Evolutionary conservation across 2,888 invertebrate species (phyloP), one percentile per base, ranked within the genome.

Genomic region (Mythimna impura): DNA sequence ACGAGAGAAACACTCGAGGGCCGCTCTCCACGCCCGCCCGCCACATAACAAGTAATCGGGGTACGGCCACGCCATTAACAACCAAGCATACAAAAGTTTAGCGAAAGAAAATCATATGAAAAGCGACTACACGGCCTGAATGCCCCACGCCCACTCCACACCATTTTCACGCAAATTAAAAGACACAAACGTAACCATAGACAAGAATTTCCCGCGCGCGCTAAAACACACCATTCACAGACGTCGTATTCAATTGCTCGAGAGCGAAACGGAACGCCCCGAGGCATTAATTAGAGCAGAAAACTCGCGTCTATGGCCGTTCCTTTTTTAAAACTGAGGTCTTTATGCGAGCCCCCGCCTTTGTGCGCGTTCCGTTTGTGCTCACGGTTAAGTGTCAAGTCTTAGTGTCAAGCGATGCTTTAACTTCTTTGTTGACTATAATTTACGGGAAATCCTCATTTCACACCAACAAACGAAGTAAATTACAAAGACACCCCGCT

Each of bases 261-360:
- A 94, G 94, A 92, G 94, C 86, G 93, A 91, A 94, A 93, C 91
- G 93, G 94, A 93, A 94, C 94, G 94, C 94, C 96, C 96, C 92
- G 93, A 93, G 95, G 96, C 96, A 94, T 95, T 96, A 96, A 96
- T 96, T 96, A 96, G 96, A 95, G 95, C 94, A 93, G 95, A 94
- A 90, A 94, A 91, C 92, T 92, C 92, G 92, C 87, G 90, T 94
- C 94, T 94, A 93, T 93, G 91, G 93, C 89, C 93, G 93, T 93
- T 94, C 91, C 94, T 94, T 94, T 94, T 94, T 94, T 92, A 93
- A 94, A 94, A 93, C 92, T 93, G 93, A 93, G 89, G 91, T 94
- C 95, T 96, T 95, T 96, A 95, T 93, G 89, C 88, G 89, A 89
- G 89, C 86, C 84, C 84, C 76, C 78, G 91, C 91, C 94, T 94